These are phyloP conservation scores for Caenorhabditis sp. DNA, from an alignment of 2,888 invertebrate genomes.

Conservation along the genomic window DNA sequence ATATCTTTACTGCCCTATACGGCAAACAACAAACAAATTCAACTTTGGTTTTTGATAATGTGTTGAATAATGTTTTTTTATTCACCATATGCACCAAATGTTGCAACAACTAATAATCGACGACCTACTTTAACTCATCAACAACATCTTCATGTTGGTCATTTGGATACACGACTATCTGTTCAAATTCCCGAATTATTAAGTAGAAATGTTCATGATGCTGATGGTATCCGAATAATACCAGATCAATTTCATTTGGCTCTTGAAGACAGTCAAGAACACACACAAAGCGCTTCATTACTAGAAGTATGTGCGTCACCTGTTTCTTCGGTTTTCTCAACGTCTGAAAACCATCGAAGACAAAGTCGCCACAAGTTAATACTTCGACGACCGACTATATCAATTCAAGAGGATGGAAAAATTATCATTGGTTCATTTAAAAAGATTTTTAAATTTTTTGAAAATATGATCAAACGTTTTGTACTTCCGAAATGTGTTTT, in stretches of 20 bases:
- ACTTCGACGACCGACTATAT: conserved; percentile 66
- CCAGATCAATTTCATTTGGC: conserved; percentile 28
- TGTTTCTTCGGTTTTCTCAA: conserved; percentile 60
- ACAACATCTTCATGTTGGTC: conserved; percentile 41
- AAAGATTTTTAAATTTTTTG: background rate
- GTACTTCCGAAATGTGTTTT: background rate
- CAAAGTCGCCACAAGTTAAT: conserved; percentile 34
- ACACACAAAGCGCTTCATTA: conserved; percentile 5
- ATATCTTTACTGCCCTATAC: background rate
- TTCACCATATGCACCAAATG: conserved; percentile 60
- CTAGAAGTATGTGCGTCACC: conserved; percentile 51
- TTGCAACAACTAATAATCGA: conserved; percentile 39
- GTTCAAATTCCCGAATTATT: conserved; percentile 51
- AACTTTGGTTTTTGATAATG: background rate
- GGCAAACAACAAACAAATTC: background rate
- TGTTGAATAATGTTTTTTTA: conserved; percentile 62
- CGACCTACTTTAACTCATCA: conserved; percentile 34
- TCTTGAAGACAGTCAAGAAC: conserved; percentile 24
- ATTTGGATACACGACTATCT: conserved; percentile 44
- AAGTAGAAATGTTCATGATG: conserved; percentile 18
- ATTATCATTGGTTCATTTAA: conserved; percentile 61
- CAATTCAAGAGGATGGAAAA: conserved; percentile 67
- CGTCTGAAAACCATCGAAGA: conserved; percentile 39
- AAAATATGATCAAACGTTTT: background rate
- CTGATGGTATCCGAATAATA: conserved; percentile 12